Percentiles rank a stretch among this genome's conserved stretches.
phyloP scores from a whole-genome alignment of 2,113 vertebrate species.

The Corynorhinus townsendii region DNA sequence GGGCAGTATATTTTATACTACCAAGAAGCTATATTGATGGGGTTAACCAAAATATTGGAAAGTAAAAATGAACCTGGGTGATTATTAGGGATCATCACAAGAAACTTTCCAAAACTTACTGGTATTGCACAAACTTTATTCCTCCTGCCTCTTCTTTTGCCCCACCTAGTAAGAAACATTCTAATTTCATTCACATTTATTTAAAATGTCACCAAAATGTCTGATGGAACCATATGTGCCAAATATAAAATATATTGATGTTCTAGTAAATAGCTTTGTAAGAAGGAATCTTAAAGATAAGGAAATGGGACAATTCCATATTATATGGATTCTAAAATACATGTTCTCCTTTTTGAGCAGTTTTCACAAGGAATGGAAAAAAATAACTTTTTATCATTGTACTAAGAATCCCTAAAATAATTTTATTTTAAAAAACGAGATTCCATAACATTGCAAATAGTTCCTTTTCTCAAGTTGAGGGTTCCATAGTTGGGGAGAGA shows the following conservation, averaged over 20 bases:
- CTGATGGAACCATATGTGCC: background rate
- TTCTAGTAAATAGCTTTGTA: background rate
- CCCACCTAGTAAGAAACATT: background rate
- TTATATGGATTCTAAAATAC: background rate
- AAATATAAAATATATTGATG: background rate
- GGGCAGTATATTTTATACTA: background rate
- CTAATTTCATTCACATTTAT: background rate
- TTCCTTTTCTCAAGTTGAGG: background rate
- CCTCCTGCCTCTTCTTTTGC: background rate
- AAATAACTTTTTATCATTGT: background rate
- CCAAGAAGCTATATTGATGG: background rate
- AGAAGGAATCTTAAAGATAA: background rate
- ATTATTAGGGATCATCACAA: background rate
- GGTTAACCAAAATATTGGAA: background rate
- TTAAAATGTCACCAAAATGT: background rate
- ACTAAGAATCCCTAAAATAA: background rate
- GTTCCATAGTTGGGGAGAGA: background rate
- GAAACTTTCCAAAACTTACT: background rate
- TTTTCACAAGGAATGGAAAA: background rate
- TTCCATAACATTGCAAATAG: background rate
- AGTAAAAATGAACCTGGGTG: background rate
- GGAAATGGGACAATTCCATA: background rate
- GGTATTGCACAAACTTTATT: background rate
- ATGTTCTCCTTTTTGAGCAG: background rate
- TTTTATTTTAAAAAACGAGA: conserved; percentile 2